These are phyloP conservation scores for Plumapathes pennacea DNA, from an alignment of 92 coral and sea anemone species.

Conservation along the genomic window DNA sequence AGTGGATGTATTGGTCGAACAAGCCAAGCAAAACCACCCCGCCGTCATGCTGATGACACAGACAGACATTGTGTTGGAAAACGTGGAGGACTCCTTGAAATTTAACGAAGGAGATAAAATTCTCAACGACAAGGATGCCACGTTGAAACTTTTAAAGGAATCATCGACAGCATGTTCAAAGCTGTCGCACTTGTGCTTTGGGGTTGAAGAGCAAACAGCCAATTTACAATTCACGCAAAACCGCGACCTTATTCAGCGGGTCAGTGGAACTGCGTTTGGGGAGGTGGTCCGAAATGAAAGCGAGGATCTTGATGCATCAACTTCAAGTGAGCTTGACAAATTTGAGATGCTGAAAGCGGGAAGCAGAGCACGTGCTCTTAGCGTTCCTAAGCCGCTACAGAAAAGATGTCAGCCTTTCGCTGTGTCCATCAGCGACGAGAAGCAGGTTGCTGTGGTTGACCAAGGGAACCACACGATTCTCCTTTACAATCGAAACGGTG, in stretches of 20 bases:
- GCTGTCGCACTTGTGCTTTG: conserved; percentile 29
- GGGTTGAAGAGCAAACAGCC: conserved; percentile 41
- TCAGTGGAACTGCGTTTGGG: conserved; percentile 70
- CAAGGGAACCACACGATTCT: conserved; percentile 68
- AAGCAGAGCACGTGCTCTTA: conserved; percentile 48
- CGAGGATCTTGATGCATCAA: conserved; percentile 8
- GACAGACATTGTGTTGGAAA: conserved; percentile 44
- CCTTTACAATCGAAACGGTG: conserved; percentile 57
- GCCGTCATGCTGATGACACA: conserved; percentile 38
- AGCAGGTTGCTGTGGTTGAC: conserved; percentile 50
- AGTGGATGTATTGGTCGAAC: conserved; percentile 43
- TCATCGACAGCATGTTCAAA: conserved; percentile 48
- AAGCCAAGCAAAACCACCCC: conserved; percentile 54
- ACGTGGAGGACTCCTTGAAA: conserved; percentile 49
- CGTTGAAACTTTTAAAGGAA: conserved; percentile 60
- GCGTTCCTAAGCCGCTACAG: conserved; percentile 48
- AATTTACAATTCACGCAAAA: conserved; percentile 41
- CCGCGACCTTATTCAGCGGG: conserved; percentile 62
- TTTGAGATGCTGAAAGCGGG: conserved; percentile 63
- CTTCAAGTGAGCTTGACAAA: conserved; percentile 12
- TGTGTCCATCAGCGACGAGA: conserved; percentile 29
- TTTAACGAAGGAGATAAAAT: conserved; percentile 49
- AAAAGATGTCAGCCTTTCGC: conserved; percentile 68
- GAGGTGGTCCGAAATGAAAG: conserved; percentile 7
- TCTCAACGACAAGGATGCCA: conserved; percentile 51